Base-by-base conservation (phyloP, 1,140 invertebrate species). In the Agrypnia vestita region DNA sequence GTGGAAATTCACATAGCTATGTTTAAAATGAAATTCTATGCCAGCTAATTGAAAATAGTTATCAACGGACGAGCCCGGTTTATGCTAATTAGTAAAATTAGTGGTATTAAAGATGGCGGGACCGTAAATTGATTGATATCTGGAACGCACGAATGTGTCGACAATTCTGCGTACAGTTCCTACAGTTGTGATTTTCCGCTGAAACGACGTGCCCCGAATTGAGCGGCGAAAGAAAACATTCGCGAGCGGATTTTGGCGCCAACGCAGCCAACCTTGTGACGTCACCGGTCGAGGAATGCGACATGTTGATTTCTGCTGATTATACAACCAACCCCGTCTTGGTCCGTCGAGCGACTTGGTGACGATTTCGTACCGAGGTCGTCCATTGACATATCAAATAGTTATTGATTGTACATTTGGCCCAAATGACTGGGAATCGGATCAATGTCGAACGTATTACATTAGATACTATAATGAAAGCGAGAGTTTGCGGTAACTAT, bases 181-280 rank as follows among this genome's bases (percentile, higher is more conserved):
- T 6, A 3, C 6, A 35, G 49, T 51, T 12, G 49, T 13, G 49
- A 51, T 13, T 51, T 51, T 51, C 49, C 49, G 3, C 49, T 13
- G 49, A 25, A 43, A 13, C 61, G 4, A 64, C 25, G 49, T 55
- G 71, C 47, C 21, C 47, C 21, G 51, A 53, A 11, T 73, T 25
- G 21, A 44, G 25, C 71, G 6, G 11, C 12, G 46, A 53, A 44
- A 15, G 73, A 75, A 75, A 75, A 61, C 55, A 75, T 46, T 46
- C 19, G 73, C 73, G 53, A 44, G 51, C 73, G 35, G 53, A 61
- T 53, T 73, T 73, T 56, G 71, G 62, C 67, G 78, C 78, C 78
- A 80, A 75, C 59, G 25, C 71, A 69, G 75, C 61, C 78, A 79
- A 80, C 78, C 78, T 80, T 80, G 78, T 64, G 17, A 80, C 78